phyloP scores from a whole-genome alignment of 1,140 invertebrate species.

The Proales similis region DNA sequence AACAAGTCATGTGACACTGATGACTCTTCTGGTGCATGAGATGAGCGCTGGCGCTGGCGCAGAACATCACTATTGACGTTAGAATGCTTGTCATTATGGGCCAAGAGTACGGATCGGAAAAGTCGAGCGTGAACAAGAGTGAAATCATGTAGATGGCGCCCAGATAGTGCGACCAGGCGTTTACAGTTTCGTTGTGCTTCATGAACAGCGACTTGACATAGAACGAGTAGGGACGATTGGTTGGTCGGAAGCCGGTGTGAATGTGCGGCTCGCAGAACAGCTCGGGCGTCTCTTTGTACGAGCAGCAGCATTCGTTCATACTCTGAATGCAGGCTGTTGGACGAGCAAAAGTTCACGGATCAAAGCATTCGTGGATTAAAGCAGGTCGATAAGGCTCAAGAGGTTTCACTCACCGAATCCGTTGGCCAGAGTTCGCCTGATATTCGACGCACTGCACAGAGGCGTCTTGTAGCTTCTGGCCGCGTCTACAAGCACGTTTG shows the following conservation, averaged over 20 bases:
- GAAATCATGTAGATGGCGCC: slow-evolving; percentile 42
- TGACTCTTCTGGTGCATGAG: slow-evolving; percentile 44
- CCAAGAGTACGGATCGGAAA: slow-evolving; percentile 39
- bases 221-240: slow-evolving; percentile 44
- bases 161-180: slow-evolving; percentile 49
- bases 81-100: slow-evolving; percentile 41
- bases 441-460: no score
- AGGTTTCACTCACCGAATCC: no score
- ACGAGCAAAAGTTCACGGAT: no score
- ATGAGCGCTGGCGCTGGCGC: slow-evolving; percentile 42
- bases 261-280: slow-evolving; percentile 46
- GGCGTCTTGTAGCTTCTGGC: no score
- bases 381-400: no score
- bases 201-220: slow-evolving; percentile 47
- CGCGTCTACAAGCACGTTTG: no score
- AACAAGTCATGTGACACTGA: slow-evolving; percentile 44
- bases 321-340: no score
- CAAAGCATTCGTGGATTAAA: no score
- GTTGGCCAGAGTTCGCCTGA: no score
- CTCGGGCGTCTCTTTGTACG: slow-evolving; percentile 40
- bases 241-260: slow-evolving; percentile 44
- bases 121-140: slow-evolving; percentile 38
- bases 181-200: slow-evolving; percentile 50
- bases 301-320: slow-evolving; percentile 20
- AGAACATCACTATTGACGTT: slow-evolving; percentile 41